Evolutionary conservation across 2,888 invertebrate species (phyloP).

Genomic region (Himalopsyche japonica): DNA sequence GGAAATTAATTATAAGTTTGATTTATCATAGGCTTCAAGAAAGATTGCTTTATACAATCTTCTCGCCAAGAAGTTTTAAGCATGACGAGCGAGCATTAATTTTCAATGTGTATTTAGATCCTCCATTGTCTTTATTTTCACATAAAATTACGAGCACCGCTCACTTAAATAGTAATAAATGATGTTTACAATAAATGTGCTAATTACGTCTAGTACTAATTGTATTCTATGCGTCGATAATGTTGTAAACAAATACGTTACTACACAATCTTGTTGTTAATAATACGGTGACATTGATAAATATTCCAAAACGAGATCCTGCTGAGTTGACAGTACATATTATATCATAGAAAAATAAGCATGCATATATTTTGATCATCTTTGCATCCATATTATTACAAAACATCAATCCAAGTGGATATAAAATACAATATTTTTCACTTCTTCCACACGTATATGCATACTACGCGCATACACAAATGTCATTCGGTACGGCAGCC

Average conservation of each 20-base stretch:
- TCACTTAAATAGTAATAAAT: neutral
- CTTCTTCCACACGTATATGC: constrained; percentile 9
- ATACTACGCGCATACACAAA: constrained; percentile 43
- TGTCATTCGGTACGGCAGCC: constrained; percentile 59
- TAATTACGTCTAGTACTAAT: neutral
- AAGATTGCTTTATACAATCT: neutral
- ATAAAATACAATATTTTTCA: neutral
- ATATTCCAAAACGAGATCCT: neutral
- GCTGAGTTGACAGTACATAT: neutral
- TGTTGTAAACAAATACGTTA: neutral
- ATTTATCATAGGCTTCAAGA: neutral
- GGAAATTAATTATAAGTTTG: neutral
- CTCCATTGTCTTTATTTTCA: neutral
- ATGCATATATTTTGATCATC: neutral
- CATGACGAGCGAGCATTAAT: neutral
- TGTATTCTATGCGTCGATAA: neutral
- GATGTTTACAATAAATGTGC: neutral
- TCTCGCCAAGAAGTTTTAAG: neutral
- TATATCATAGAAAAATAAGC: neutral
- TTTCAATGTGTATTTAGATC: neutral
- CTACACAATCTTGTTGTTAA: neutral
- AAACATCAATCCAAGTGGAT: neutral
- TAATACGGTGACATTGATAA: neutral
- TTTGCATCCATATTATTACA: neutral
- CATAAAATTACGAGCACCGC: neutral